These are phyloP conservation scores for Bradypus variegatus DNA, from an alignment of 2,797 vertebrate species.

Conservation along the genomic window DNA sequence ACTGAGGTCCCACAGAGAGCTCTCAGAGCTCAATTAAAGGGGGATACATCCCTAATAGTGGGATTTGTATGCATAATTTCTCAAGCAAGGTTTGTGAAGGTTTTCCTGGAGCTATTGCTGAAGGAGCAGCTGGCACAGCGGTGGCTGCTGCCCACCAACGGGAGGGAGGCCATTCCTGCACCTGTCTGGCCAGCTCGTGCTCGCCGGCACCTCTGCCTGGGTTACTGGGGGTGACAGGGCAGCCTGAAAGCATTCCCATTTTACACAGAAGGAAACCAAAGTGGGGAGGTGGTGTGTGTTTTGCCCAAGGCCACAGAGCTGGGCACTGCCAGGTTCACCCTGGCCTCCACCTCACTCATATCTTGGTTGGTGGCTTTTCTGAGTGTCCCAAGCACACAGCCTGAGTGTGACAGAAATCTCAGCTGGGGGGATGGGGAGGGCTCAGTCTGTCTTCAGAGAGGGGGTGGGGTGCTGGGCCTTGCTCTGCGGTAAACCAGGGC, in stretches of 20 bases:
- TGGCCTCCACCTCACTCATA: neutral
- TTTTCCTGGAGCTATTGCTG: neutral
- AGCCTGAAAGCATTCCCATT: neutral
- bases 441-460: neutral
- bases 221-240: neutral
- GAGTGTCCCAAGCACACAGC: neutral
- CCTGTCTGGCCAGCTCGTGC: too few relatives aligned
- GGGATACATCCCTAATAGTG: neutral
- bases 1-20: neutral
- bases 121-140: too few relatives aligned
- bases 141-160: neutral
- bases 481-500: neutral
- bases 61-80: neutral
- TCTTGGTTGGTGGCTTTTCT: too few relatives aligned
- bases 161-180: neutral
- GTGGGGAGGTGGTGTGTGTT: too few relatives aligned
- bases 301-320: neutral
- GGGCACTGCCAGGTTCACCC: neutral
- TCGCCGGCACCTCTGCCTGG: neutral
- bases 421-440: too few relatives aligned
- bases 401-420: neutral
- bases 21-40: conserved; percentile 12
- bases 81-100: neutral
- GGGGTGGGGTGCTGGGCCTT: fast-evolving
- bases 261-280: neutral